A percentile compares a stretch with the other conserved stretches of the same genome.
phyloP scores from a whole-genome alignment of 1,140 invertebrate genomes.

The Zophobas morio region DNA sequence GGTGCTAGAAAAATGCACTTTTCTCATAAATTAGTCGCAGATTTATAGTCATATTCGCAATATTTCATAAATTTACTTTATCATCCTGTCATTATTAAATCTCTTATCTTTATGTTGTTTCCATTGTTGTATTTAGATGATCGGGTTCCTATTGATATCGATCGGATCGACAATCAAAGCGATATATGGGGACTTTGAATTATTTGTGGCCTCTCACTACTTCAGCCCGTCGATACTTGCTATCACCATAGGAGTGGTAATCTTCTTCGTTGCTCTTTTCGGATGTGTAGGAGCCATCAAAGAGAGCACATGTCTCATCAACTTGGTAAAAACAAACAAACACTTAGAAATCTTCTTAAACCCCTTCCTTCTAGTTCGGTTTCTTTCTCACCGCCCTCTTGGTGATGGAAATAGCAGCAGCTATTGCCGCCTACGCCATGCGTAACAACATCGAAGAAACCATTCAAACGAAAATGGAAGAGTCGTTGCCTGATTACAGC shows the following conservation, averaged over 20 bases:
- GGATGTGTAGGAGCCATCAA: constrained; percentile 87
- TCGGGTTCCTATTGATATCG: constrained; percentile 81
- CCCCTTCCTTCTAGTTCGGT: constrained; percentile 77
- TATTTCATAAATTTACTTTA: background rate
- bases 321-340: constrained; percentile 74
- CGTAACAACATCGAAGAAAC: constrained; percentile 74
- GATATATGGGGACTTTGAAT: constrained; percentile 81
- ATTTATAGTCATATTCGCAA: constrained; percentile 9
- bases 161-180: constrained; percentile 83
- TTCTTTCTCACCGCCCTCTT: constrained; percentile 83
- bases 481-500: constrained; percentile 73
- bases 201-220: constrained; percentile 78
- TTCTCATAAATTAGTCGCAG: background rate
- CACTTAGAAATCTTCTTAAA: background rate
- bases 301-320: constrained; percentile 87
- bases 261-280: constrained; percentile 84
- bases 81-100: constrained; percentile 1
- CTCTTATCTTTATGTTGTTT: constrained; percentile 27
- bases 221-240: constrained; percentile 82
- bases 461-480: constrained; percentile 73
- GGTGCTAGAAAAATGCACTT: background rate
- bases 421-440: constrained; percentile 84
- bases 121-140: constrained; percentile 72
- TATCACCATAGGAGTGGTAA: constrained; percentile 82
- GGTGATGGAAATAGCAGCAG: constrained; percentile 85